Base-by-base conservation (phyloP, 2,113 vertebrate species). In the Pardalotus punctatus region DNA sequence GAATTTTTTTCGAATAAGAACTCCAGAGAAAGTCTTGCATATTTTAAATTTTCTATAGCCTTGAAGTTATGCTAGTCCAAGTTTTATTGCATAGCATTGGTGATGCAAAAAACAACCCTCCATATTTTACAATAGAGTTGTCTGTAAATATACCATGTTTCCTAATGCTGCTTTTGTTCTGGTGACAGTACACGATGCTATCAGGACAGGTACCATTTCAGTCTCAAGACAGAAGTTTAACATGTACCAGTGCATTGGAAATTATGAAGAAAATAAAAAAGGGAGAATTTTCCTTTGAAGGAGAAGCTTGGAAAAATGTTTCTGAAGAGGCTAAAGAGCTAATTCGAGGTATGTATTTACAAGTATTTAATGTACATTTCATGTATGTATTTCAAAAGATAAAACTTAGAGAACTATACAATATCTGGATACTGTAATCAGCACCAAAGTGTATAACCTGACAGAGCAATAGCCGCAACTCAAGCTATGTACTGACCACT, bases 241-340 rank as follows among this genome's bases (percentile, higher is more conserved):
- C 98, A 0, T 99, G 98, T 95, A 99, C 99, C 88, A 99, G 98
- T 64, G 99, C 99, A 9, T 98, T 99, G 95, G 99, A 99, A 93
- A 99, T 99, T 51, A 99, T 99, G 99, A 99, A 98, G 97, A 99
- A 99, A 97, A 99, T 99, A 87, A 99, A 99, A 96, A 98, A 99
- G 31, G 99, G 99, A 36, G 99, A 99, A 81, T 99, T 99, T 94
- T 99, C 99, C n/a, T 99, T 99, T 71, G 98, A 99, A 96, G 98
- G 99, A 74, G 99, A 99, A 92, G 99, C 99, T 93, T 99, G 99
- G 99, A 99, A 98, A 88, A 99, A 98, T 62, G 99, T 99, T 51
- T 99, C 99, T 81, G 98, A 98, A 93, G 99, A 99, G 96, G 99
- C 99, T 91, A 99, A 99, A 97, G 99, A 99, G 88, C 98, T 99